Conservation (phyloP, 2,113 vertebrate genomes). For the Toxostoma redivivum region DNA sequence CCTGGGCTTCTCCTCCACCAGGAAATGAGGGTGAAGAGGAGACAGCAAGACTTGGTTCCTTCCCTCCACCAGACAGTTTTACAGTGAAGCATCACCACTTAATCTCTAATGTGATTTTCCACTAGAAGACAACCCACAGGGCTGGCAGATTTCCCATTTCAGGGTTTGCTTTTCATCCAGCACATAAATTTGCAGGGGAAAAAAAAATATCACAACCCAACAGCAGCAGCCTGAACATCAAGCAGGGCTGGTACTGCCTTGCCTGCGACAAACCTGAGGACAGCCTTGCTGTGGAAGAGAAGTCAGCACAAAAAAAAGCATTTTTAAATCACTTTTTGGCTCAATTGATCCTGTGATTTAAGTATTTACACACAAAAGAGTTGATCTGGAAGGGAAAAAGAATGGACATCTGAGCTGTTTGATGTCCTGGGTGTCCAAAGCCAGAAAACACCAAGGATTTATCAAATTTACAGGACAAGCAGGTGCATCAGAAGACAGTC, state of each 20-base stretch:
- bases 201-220: neutral
- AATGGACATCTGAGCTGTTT: neutral
- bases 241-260: neutral
- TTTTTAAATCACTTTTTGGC: rapidly evolving
- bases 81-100: conserved; percentile 2
- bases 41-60: neutral
- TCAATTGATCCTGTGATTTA: rapidly evolving
- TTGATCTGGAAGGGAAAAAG: neutral
- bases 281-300: neutral
- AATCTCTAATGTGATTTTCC: conserved; percentile 3
- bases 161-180: neutral
- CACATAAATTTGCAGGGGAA: neutral
- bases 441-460: neutral
- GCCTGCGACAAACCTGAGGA: neutral
- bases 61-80: neutral
- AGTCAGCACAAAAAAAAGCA: neutral
- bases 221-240: neutral
- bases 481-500: neutral
- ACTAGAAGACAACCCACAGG: neutral
- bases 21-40: neutral
- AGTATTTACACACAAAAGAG: neutral
- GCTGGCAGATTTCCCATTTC: conserved; percentile 12
- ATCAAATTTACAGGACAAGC: neutral
- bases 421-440: neutral
- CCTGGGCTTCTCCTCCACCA: neutral